Base-by-base conservation (phyloP, 2,113 vertebrate genomes). In the Alaudala cheleensis region DNA sequence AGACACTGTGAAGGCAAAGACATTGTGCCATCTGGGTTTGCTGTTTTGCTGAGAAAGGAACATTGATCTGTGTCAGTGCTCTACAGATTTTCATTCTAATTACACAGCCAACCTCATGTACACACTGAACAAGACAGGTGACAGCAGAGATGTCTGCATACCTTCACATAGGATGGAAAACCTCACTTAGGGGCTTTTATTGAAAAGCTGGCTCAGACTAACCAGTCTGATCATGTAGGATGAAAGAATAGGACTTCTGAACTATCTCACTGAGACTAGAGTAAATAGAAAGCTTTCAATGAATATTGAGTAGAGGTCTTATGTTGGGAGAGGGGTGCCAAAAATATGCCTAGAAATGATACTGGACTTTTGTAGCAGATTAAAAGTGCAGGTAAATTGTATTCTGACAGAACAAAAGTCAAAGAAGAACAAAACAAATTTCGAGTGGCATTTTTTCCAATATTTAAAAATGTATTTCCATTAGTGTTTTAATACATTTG, bases 11-110 rank as follows among this genome's bases (percentile, higher is more conserved):
- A 95, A 94, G 40, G 57, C 70, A 96, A 91, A 94, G 93, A 79
- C 66, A 45, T 51, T 60, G 90, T 90, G 53, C 78, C 92, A 94
- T 94, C 78, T 93, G 95, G 81, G 65, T 93, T 84, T 87, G 81
- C 77, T 91, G 81, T 50, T 92, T 84, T 81, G n/a, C 49, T 79
- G 65, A 85, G 78, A 81, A 91, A 74, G 87, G 70, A 95, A 61
- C 81, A 72, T 33, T 79, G 81, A 91, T 94, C 81, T 93, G 34
- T 87, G 70, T 67, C 70, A 84, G 49, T n/a, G 37, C 24, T 56
- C 26, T 61, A 64, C 83, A 87, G 92, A 96, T 91, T 96, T 93
- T 85, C 45, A 37, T 93, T 79, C 53, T 85, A 85, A 94, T 93
- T 95, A 82, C 31, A 14, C 78, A 64, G 31, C 53, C 81, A 94